These are phyloP conservation scores for Ormyrus thymus DNA, from an alignment of 2,888 invertebrate species.

Conservation along the genomic window DNA sequence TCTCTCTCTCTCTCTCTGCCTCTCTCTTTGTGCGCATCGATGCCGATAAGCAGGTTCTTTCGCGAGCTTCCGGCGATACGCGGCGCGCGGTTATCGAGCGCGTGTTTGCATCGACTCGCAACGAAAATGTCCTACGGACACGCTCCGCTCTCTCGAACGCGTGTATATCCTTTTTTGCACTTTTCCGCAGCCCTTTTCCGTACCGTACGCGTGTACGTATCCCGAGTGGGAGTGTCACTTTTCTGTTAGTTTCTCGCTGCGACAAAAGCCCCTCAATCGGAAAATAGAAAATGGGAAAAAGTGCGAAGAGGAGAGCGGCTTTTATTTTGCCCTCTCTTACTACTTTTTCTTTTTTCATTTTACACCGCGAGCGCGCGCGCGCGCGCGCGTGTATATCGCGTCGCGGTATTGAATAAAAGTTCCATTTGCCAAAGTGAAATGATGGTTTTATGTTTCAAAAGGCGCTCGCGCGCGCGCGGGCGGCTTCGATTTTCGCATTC, in stretches of 20 bases:
- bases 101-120: constrained; percentile 30
- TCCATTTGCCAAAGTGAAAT: constrained; percentile 55
- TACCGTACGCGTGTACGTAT: not conserved
- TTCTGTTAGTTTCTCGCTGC: constrained; percentile 44
- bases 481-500: constrained; percentile 32
- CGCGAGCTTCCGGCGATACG: constrained; percentile 42
- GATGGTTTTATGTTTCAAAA: constrained; percentile 53
- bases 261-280: constrained; percentile 55
- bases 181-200: constrained; percentile 17
- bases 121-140: constrained; percentile 45
- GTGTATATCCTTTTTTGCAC: constrained; percentile 4
- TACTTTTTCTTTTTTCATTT: not conserved
- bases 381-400: not conserved
- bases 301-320: constrained; percentile 29
- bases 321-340: constrained; percentile 29
- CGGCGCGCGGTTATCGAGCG: constrained; percentile 25
- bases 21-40: constrained; percentile 33
- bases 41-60: constrained; percentile 45
- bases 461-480: not conserved
- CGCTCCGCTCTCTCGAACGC: not conserved
- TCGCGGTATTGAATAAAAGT: constrained; percentile 47
- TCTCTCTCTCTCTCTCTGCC: not conserved
- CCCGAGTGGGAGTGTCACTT: constrained; percentile 34
- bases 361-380: too few relatives aligned
- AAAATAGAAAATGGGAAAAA: constrained; percentile 54